A percentile compares a stretch with the other conserved stretches of the same genome.
Evolutionary conservation across 2,797 vertebrate genomes (phyloP).

Genomic region (Macropus fuliginosus): DNA sequence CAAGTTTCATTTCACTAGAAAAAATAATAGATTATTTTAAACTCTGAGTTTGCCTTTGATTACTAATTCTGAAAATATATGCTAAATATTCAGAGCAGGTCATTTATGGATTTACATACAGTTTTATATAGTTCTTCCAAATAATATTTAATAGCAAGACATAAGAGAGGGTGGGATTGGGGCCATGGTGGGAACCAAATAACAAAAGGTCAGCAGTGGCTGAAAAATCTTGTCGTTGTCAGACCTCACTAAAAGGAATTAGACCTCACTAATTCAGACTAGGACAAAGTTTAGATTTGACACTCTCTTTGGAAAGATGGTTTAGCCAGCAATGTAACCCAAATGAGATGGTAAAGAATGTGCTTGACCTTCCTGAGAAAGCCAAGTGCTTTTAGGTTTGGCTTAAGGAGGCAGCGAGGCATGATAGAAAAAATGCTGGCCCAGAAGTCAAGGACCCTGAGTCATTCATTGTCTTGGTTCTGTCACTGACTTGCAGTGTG

Average conservation of each 20-base stretch:
- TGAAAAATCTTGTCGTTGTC: background rate
- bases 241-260: background rate
- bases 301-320: background rate
- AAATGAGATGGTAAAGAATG: background rate
- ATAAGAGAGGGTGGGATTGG: background rate
- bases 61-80: conserved; percentile 11
- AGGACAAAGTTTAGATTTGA: background rate
- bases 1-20: conserved; percentile 38
- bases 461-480: background rate
- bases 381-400: background rate
- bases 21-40: conserved; percentile 45
- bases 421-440: background rate
- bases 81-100: background rate
- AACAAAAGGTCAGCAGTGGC: background rate
- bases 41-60: conserved; percentile 45
- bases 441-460: background rate
- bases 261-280: conserved; percentile 27
- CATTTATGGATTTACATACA: background rate
- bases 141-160: background rate
- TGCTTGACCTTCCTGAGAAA: background rate
- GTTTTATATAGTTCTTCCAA: conserved; percentile 2
- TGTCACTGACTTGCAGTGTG: background rate
- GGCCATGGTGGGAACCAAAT: background rate
- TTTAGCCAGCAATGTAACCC: background rate
- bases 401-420: background rate